phyloP scores from a whole-genome alignment of 2,113 vertebrate species.

The Lagopus muta region DNA sequence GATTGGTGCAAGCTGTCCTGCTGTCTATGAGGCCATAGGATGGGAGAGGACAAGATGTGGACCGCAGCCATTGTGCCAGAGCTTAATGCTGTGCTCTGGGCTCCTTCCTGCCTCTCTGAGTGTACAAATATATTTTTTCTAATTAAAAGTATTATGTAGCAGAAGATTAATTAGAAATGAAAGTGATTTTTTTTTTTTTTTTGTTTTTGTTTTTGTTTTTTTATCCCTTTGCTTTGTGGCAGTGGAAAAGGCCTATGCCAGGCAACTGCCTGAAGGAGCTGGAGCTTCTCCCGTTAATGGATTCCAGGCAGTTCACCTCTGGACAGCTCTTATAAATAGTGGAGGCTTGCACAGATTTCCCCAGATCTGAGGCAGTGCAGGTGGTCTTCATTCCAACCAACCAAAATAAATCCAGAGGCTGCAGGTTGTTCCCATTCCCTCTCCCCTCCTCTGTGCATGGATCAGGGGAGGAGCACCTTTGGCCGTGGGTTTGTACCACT shows the following conservation, averaged over 20 bases:
- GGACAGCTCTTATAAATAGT: constrained; percentile 68
- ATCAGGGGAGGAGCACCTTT: neutral
- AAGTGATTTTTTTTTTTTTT: neutral
- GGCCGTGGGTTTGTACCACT: neutral
- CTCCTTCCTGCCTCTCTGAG: constrained; percentile 9
- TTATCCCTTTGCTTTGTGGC: neutral
- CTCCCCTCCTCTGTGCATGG: neutral
- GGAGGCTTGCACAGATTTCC: constrained; percentile 44
- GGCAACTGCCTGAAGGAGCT: constrained; percentile 19
- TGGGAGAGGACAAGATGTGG: neutral
- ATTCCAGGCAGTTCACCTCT: constrained; percentile 67
- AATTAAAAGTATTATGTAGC: constrained; percentile 55
- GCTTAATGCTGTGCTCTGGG: neutral
- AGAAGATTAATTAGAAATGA: constrained; percentile 69
- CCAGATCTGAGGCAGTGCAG: constrained; percentile 9
- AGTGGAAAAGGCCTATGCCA: constrained; percentile 23
- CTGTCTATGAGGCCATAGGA: neutral
- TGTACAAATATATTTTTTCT: neutral
- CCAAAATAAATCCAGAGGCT: constrained; percentile 12
- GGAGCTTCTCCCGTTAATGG: constrained; percentile 58
- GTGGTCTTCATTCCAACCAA: constrained; percentile 44
- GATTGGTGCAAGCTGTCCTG: neutral
- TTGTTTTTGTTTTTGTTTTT: too few relatives aligned
- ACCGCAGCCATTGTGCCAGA: neutral
- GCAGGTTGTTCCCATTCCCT: neutral